Evolutionary conservation across 2,113 vertebrate species (phyloP).

Genomic region (Nyctereutes procyonoides): DNA sequence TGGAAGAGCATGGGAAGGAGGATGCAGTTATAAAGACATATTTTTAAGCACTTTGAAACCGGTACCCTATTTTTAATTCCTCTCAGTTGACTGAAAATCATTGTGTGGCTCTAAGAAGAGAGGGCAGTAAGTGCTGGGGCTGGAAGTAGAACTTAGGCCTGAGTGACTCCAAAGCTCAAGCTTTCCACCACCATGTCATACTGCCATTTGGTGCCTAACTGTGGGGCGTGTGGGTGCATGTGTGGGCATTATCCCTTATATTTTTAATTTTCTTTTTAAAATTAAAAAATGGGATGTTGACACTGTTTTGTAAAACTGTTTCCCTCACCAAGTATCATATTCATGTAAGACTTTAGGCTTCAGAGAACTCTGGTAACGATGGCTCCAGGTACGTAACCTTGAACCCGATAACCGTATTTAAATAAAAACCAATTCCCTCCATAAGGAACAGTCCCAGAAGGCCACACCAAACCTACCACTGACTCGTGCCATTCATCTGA

Average conservation of each 20-base stretch:
- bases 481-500: background rate
- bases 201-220: background rate
- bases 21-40: background rate
- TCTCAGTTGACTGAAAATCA: constrained; percentile 27
- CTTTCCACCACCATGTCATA: background rate
- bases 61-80: background rate
- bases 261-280: constrained; percentile 12
- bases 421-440: background rate
- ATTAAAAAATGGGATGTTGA: background rate
- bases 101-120: background rate
- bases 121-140: background rate
- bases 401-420: background rate
- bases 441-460: background rate
- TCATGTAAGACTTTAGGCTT: background rate
- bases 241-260: background rate
- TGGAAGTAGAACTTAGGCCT: background rate
- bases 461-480: background rate
- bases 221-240: too few relatives aligned
- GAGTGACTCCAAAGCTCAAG: background rate
- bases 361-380: background rate
- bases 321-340: background rate
- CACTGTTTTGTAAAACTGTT: background rate
- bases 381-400: background rate
- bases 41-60: background rate
- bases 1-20: background rate